These are phyloP conservation scores for Lissocephala sabroskyi DNA, from an alignment of 2,888 invertebrate species.

Conservation along the genomic window DNA sequence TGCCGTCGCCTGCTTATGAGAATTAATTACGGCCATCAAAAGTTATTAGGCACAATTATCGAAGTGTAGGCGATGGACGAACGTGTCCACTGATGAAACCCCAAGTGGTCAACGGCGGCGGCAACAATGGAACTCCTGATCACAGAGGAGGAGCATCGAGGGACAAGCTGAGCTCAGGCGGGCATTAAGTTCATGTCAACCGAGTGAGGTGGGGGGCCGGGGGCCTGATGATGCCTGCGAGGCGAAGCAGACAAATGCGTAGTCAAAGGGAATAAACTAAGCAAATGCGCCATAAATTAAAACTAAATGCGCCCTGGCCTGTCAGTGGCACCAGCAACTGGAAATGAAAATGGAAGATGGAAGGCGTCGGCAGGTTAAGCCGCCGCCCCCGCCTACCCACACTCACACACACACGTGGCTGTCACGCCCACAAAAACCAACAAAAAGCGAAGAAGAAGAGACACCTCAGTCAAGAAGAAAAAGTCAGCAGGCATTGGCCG, in stretches of 20 bases:
- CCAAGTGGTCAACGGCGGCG: conserved; percentile 13
- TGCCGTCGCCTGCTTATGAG: conserved; percentile 42
- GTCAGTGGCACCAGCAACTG: conserved; percentile 45
- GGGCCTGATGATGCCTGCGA: too few species aligned
- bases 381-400: conserved; percentile 23
- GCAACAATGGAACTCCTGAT: conserved; percentile 4
- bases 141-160: background rate
- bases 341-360: conserved; percentile 19
- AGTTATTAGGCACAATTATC: conserved; percentile 65
- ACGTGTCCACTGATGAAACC: too few species aligned
- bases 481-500: conserved; percentile 36
- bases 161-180: background rate
- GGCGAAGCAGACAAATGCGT: conserved; percentile 3
- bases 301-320: conserved; percentile 61
- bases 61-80: conserved; percentile 41
- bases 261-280: conserved; percentile 24
- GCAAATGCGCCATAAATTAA: conserved; percentile 61
- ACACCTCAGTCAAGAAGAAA: background rate
- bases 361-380: conserved; percentile 25
- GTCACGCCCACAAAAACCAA: conserved; percentile 48
- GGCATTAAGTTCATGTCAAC: too few species aligned
- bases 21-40: conserved; percentile 64
- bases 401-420: conserved; percentile 7
- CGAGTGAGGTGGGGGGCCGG: background rate
- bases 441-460: background rate